Evolutionary conservation across 2,113 vertebrate species (phyloP).

Genomic region (Turnix velox): DNA sequence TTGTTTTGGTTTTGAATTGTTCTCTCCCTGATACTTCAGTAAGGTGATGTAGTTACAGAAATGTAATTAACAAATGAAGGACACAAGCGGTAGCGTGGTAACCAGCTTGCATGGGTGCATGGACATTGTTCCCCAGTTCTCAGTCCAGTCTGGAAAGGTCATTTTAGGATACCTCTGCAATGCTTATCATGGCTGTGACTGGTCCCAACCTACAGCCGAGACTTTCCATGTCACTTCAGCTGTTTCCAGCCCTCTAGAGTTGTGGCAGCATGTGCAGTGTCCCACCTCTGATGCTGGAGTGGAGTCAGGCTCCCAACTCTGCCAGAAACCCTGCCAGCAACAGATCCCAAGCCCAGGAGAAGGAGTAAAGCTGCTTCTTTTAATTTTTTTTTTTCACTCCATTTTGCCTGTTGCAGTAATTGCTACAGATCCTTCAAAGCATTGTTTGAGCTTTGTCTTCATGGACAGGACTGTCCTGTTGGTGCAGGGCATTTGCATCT

Average conservation of each 20-base stretch:
- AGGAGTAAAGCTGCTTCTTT: neutral
- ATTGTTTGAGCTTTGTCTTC: neutral
- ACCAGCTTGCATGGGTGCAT: accelerated
- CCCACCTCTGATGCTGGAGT: too few species aligned
- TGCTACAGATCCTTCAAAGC: neutral
- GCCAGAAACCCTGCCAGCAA: neutral
- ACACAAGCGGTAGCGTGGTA: accelerated
- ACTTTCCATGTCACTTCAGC: neutral
- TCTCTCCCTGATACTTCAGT: neutral
- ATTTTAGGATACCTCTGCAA: neutral
- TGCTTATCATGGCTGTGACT: accelerated
- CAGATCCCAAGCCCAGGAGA: accelerated
- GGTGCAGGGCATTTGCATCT: neutral
- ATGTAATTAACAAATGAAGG: neutral
- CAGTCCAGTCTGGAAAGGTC: neutral
- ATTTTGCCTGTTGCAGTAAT: neutral
- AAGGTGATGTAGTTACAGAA: neutral
- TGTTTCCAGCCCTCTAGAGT: neutral
- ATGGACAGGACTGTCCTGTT: neutral
- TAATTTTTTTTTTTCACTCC: neutral
- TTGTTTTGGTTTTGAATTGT: neutral
- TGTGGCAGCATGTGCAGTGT: accelerated
- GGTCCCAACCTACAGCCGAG: neutral
- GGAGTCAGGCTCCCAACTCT: neutral
- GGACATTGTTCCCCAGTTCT: neutral